Percentiles rank a stretch among this genome's conserved stretches.
Evolutionary conservation across 1,140 invertebrate genomes (phyloP).

Genomic region (Condylostylus longicornis): DNA sequence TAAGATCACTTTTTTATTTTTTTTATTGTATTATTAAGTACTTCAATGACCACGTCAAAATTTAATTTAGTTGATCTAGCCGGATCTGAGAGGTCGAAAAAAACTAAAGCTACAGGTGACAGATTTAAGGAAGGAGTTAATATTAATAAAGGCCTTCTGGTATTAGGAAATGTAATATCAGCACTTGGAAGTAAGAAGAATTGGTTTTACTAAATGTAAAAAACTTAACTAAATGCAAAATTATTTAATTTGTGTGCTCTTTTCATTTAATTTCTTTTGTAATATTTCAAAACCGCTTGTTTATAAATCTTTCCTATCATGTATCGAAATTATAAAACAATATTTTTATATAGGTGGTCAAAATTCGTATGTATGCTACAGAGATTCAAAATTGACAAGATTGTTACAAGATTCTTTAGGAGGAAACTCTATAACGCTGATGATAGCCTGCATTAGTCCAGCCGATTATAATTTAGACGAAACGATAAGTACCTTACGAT

Average conservation of each 20-base stretch:
- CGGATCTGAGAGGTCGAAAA: slow-evolving; percentile 83
- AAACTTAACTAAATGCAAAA: no score
- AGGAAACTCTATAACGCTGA: slow-evolving; percentile 81
- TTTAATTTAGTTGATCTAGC: slow-evolving; percentile 85
- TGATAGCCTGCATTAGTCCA: slow-evolving; percentile 88
- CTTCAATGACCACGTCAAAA: slow-evolving; percentile 55
- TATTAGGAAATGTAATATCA: slow-evolving; percentile 86
- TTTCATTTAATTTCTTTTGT: no score
- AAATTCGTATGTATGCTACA: slow-evolving; percentile 61
- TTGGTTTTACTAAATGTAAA: no score
- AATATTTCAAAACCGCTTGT: no score
- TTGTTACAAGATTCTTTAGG: slow-evolving; percentile 83
- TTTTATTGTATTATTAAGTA: slow-evolving; percentile 42
- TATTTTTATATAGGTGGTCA: no score
- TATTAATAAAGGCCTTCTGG: slow-evolving; percentile 82
- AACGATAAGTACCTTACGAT: slow-evolving; percentile 74
- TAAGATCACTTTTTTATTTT: not conserved
- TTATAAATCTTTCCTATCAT: slow-evolving; percentile 1
- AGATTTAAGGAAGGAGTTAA: slow-evolving; percentile 87
- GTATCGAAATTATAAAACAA: no score
- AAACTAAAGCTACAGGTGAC: slow-evolving; percentile 79
- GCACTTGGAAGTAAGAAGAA: slow-evolving; percentile 52
- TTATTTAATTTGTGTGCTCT: no score
- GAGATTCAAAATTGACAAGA: slow-evolving; percentile 82
- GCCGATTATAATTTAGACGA: slow-evolving; percentile 81